phyloP scores from a whole-genome alignment of 2,797 vertebrate genomes.

The Hipposideros larvatus region DNA sequence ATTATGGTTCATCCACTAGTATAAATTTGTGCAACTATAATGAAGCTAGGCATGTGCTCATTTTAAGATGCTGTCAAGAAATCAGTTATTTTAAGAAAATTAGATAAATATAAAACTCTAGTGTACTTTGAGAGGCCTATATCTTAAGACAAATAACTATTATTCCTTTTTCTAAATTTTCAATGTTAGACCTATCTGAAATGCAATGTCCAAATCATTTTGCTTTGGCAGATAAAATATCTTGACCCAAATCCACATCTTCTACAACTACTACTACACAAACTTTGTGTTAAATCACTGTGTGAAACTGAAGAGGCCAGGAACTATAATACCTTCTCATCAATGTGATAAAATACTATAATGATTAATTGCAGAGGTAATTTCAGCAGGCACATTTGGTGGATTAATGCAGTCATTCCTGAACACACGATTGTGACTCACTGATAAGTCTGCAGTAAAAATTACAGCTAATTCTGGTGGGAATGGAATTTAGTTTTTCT shows the following conservation, averaged over 20 bases:
- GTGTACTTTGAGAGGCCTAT: neutral
- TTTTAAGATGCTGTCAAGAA: constrained; percentile 32
- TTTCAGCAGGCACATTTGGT: neutral
- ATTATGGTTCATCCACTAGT: neutral
- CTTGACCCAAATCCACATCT: neutral
- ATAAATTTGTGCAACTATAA: neutral
- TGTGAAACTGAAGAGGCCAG: neutral
- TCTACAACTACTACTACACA: neutral
- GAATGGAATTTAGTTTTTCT: neutral
- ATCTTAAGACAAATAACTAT: neutral
- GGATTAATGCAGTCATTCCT: neutral
- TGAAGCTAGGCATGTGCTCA: neutral
- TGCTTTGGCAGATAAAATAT: neutral
- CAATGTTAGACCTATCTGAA: neutral
- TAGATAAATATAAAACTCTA: constrained; percentile 48
- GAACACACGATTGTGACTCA: neutral
- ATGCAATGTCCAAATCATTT: neutral
- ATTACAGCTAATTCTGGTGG: neutral
- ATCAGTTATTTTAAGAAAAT: constrained; percentile 58
- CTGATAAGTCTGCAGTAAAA: neutral
- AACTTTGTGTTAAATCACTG: neutral
- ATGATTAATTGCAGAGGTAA: neutral
- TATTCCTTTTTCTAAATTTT: neutral
- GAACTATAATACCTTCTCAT: neutral
- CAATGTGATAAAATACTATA: neutral